Conservation (phyloP, 2,797 vertebrate genomes). For the Rhinichthys osculus region DNA sequence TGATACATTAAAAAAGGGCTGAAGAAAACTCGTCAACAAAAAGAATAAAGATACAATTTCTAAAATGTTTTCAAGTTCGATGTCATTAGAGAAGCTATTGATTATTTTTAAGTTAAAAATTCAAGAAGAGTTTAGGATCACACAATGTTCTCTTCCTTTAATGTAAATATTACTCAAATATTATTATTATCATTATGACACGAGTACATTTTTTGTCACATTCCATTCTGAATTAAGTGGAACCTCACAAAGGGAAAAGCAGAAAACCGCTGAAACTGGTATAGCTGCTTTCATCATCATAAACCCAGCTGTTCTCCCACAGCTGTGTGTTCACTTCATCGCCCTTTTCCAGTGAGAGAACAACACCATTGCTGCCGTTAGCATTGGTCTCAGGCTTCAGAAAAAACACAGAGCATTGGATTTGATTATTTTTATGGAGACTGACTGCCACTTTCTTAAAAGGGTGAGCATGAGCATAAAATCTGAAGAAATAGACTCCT, state of each 20-base stretch:
- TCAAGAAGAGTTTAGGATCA: neutral
- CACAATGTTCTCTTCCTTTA: neutral
- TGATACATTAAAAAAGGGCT: neutral
- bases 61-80: neutral
- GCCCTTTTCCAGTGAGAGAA: constrained; percentile 41
- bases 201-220: neutral
- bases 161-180: neutral
- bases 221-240: neutral
- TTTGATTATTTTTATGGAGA: constrained; percentile 36
- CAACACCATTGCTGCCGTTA: constrained; percentile 51
- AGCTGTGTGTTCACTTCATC: constrained; percentile 46
- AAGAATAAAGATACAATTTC: neutral
- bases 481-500: constrained; percentile 56
- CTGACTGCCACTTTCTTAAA: constrained; percentile 35
- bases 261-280: constrained; percentile 59
- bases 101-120: too few relatives aligned
- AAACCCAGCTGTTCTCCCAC: constrained; percentile 43
- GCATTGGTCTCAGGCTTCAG: neutral
- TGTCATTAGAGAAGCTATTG: neutral
- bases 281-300: constrained; percentile 23
- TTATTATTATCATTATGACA: neutral
- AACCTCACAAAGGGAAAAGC: constrained; percentile 45
- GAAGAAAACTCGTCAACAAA: neutral
- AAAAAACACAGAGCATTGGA: constrained; percentile 46
- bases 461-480: constrained; percentile 41